A percentile compares a stretch with the other conserved stretches of the same genome.
Conservation (phyloP, 2,888 invertebrate species). For the Andrena marginata region DNA sequence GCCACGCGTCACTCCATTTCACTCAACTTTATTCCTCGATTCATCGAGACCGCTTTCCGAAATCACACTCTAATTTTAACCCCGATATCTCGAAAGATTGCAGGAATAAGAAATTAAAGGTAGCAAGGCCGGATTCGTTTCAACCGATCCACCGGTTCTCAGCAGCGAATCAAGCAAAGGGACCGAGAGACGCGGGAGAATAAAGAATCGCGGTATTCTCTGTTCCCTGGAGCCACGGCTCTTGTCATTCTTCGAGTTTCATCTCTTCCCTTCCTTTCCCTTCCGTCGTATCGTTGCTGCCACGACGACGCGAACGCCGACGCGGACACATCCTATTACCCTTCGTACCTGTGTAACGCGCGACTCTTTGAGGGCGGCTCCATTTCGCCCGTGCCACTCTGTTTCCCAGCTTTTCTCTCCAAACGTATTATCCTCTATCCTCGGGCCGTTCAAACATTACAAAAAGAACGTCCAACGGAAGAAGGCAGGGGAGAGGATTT, state of each 20-base stretch:
- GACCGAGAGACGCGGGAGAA: constrained; percentile 16
- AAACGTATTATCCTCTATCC: neutral
- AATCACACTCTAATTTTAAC: neutral
- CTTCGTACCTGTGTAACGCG: neutral
- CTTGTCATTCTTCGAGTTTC: constrained; percentile 2
- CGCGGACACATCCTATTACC: neutral
- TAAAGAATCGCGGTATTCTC: neutral
- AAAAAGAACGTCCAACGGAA: neutral
- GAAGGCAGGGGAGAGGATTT: neutral
- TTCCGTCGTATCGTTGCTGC: neutral
- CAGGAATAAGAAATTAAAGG: too few relatives aligned
- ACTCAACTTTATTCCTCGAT: neutral
- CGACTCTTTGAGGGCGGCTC: neutral
- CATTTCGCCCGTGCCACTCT: neutral
- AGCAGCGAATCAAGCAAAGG: constrained; percentile 32
- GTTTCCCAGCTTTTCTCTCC: neutral
- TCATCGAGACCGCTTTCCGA: neutral
- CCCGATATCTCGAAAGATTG: too few relatives aligned
- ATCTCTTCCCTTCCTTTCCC: neutral
- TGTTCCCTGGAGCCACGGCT: neutral
- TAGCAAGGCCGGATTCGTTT: neutral
- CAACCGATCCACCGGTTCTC: neutral
- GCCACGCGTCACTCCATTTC: neutral
- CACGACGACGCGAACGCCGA: neutral
- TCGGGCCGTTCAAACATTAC: neutral